These are phyloP conservation scores for Baryphthengus martii DNA, from an alignment of 2,113 vertebrate genomes.

Conservation along the genomic window DNA sequence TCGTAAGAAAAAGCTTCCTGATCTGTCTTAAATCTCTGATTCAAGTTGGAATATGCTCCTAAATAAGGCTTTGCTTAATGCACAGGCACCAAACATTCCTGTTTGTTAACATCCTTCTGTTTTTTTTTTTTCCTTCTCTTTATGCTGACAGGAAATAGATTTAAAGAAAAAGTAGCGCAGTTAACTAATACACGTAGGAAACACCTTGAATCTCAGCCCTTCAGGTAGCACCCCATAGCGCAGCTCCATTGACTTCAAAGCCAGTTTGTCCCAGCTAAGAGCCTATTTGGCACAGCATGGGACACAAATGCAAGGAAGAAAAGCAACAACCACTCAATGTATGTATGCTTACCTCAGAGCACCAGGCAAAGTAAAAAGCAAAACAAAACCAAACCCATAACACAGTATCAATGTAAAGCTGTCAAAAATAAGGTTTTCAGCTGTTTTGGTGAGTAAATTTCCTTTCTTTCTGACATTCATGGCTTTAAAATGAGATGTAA, in stretches of 20 bases:
- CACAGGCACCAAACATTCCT: background rate
- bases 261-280: background rate
- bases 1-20: background rate
- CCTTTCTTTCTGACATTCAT: background rate
- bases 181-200: background rate
- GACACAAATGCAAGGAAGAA: background rate
- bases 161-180: background rate
- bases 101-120: background rate
- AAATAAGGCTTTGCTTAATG: background rate
- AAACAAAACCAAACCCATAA: background rate
- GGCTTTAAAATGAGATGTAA: slow-evolving; percentile 2
- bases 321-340: background rate
- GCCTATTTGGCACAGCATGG: background rate
- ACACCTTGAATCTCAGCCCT: background rate
- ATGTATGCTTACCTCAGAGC: background rate
- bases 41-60: background rate
- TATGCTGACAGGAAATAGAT: background rate
- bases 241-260: background rate
- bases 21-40: background rate
- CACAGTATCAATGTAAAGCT: background rate
- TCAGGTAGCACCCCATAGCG: background rate
- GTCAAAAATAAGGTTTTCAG: background rate
- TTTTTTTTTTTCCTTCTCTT: background rate
- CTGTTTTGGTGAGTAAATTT: background rate
- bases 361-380: background rate